Base-by-base conservation (phyloP, 2,888 invertebrate genomes). In the Diplolepis rosae region DNA sequence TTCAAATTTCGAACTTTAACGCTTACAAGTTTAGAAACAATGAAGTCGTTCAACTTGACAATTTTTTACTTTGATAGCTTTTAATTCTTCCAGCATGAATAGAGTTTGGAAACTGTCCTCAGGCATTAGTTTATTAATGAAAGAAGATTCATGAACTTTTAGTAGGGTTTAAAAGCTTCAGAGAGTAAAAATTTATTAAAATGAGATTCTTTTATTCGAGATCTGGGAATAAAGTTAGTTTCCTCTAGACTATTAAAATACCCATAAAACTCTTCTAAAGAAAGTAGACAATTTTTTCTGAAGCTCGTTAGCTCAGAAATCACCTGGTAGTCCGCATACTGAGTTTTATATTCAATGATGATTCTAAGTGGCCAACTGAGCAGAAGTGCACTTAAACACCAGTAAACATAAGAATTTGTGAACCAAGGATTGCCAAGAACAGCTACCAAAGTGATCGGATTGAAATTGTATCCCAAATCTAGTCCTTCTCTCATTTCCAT, bases 401-500 rank as follows among this genome's bases (percentile, higher is more conserved):
- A 95, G 88, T 95, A 96, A 24, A 94, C 91, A 68, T 92, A 87
- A 75, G 93, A 93, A 65, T 93, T 93, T 2, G 93, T 91, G 82
- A 92, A 93, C 93, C 93, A 93, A 1, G 93, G 92, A 81, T 84
- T 87, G 9, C 88, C 88, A n/a, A 88, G 81, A 6, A 88, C 87
- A 1, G 88, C 86, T 2, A 88, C 86, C 42, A 88, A 72, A 4
- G 84, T 87, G 61, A 85, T 85, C 9, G 86, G 86, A 71, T 84
- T 87, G 48, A 87, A 85, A 70, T 87, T 86, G 76, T 85, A 86
- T 13, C 88, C 92, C 22, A 95, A 90, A 84, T 95, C 95, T 75
- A 95, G 90, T 0, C 95, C 95, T 85, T 95, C 95, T 1, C 93
- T 90, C 91, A 95, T 95, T 89, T 96, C 95, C 94, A 95, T 94